Base-by-base conservation (phyloP, 2,888 invertebrate genomes). In the Pyrrhia umbra region DNA sequence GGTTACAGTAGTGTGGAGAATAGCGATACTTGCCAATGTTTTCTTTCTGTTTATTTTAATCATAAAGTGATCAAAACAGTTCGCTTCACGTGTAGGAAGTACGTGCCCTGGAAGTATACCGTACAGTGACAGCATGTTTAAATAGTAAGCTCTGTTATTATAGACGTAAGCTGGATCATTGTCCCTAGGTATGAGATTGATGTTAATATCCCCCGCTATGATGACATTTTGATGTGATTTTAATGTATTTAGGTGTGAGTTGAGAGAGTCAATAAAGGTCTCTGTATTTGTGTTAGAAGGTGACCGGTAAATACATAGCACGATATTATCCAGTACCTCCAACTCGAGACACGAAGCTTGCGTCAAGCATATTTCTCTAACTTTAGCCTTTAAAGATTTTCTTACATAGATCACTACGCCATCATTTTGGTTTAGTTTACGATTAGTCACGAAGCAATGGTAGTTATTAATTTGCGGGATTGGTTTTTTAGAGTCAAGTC, bases 331-430 rank as follows among this genome's bases (percentile, higher is more conserved):
- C 1, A 58, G 8, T 3, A 63, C 23, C 0, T 65, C 47, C 16
- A 70, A 15, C 16, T 63, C 59, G 1, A 77, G 20, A 27, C 73
- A 71, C 1, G 76, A 65, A 1, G 75, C 71, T 2, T 77, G 60
- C 5, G 40, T 16, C 3, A 76, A 18, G 10, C 21, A 34, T 27
- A 71, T 62, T 52, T 73, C 76, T 16, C 34, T 65, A 10, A 73
- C 54, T 40, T 52, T 62, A 1, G 39, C 54, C 8, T 55, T 51
- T 9, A 52, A 10, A 1, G 20, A 23, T 40, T 57, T 56, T 18
- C 68, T 68, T 1, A 59, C 40, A 54, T 66, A 71, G 0, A 65
- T 51, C 3, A 71, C 63, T 3, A 75, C 69, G 0, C 68, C 68
- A 23, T 73, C 70, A 43, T 68, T 67, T 56, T 70, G 67, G 42